These are phyloP conservation scores for Dasyurus viverrinus DNA, from an alignment of 2,113 vertebrate genomes.

Conservation along the genomic window DNA sequence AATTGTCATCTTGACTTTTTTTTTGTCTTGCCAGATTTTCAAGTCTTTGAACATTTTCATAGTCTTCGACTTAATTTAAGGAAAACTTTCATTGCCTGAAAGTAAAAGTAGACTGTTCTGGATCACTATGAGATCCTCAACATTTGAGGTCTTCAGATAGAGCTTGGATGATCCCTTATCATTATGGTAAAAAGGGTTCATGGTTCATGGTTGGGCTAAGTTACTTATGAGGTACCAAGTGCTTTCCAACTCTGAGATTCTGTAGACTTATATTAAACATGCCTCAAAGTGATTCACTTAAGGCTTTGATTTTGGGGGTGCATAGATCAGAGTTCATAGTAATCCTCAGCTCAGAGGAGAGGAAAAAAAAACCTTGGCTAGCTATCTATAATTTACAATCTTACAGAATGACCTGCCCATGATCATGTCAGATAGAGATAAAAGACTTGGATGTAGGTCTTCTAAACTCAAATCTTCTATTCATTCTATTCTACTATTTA, in stretches of 20 bases:
- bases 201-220: not conserved
- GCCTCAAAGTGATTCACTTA: not conserved
- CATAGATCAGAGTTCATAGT: not conserved
- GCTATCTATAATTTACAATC: not conserved
- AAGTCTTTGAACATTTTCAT: not conserved
- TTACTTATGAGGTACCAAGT: not conserved
- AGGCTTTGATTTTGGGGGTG: not conserved
- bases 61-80: not conserved
- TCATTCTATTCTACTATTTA: not conserved
- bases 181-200: not conserved
- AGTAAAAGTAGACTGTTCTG: not conserved
- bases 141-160: not conserved
- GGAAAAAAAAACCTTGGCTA: not conserved
- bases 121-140: not conserved
- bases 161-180: not conserved
- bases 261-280: not conserved
- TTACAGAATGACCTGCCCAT: not conserved
- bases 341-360: not conserved
- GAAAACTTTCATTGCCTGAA: not conserved
- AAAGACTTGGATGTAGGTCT: not conserved
- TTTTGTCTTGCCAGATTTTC: not conserved
- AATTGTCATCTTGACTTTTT: not conserved
- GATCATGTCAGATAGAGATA: not conserved
- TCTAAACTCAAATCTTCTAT: not conserved
- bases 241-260: not conserved